Evolutionary conservation across 2,888 invertebrate genomes (phyloP), one percentile per base, ranked within the genome.

Genomic region (Copidosoma aretas): DNA sequence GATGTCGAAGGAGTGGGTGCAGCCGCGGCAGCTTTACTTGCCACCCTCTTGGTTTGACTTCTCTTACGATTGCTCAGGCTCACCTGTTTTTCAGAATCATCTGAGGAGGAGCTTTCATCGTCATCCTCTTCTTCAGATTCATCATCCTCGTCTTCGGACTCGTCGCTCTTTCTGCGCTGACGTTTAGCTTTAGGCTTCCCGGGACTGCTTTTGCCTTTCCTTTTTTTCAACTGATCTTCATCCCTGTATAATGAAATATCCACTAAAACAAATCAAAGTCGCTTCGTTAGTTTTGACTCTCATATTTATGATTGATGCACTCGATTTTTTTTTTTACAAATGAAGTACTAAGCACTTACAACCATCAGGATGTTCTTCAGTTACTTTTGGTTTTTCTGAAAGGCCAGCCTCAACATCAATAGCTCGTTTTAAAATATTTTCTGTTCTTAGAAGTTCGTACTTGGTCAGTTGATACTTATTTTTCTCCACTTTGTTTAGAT

Each of bases 351-450:
- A 46, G 70, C 72, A 89, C 93, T 89, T 83, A 93, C 93, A 84
- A 78, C 93, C 93, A 84, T 94, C 94, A 0, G 94, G 93, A 84
- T 93, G 93, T 79, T 93, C 93, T 82, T 92, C 93, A 0, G 93
- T 92, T 72, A 92, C 88, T 72, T 83, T 78, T 59, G 88, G 87
- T 73, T 87, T 85, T 67, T 89, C 89, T 46, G 87, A 85, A 64
- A 91, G 87, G 3, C 92, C 91, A 75, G 90, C 90, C 84, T 94
- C 94, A 12, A 93, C 91, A 71, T 90, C 91, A 71, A 95, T 87
- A 39, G 95, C 94, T 75, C 94, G 88, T 80, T 91, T 90, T 72
- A 96, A 87, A 77, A 95, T 95, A 84, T 91, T 94, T 77, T 90
- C 89, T 51, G 94, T 93, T 68, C 95, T 88, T 70, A 89, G 87